A percentile compares a stretch with the other conserved stretches of the same genome.
Conservation (phyloP, 2,797 vertebrate species). For the Eulemur coronatus region DNA sequence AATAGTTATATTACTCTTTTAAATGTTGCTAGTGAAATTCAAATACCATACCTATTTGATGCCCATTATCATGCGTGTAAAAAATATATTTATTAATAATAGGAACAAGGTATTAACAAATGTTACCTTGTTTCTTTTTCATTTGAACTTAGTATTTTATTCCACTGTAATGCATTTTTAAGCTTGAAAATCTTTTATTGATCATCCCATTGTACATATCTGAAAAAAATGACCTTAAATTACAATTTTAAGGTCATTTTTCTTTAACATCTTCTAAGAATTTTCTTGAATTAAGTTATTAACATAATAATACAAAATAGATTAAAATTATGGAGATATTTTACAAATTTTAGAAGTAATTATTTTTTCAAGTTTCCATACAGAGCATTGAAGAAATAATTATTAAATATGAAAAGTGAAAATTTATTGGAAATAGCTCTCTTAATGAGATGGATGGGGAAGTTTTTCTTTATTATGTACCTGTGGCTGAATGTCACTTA, state of each 20-base stretch:
- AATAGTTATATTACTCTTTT: not conserved
- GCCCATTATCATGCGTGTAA: not conserved
- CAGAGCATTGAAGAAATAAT: not conserved
- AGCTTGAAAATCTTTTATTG: not conserved
- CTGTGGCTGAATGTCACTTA: not conserved
- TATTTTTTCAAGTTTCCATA: not conserved
- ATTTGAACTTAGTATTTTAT: not conserved
- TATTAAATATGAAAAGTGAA: not conserved
- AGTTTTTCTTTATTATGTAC: not conserved
- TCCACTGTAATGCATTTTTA: not conserved
- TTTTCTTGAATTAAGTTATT: not conserved
- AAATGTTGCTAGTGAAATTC: not conserved
- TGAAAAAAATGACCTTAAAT: not conserved
- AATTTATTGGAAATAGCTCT: not conserved
- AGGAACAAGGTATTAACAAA: not conserved
- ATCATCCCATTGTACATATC: not conserved
- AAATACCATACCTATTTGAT: not conserved
- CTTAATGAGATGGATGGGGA: not conserved
- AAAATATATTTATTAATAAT: not conserved
- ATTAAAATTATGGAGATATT: not conserved
- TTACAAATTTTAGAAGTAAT: not conserved
- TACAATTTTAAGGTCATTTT: not conserved
- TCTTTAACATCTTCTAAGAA: too few species aligned
- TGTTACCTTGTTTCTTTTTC: not conserved
- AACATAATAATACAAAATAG: not conserved